A percentile compares a stretch with the other conserved stretches of the same genome.
Evolutionary conservation across 1,140 invertebrate species (phyloP).

Genomic region (Hycleus cichorii): DNA sequence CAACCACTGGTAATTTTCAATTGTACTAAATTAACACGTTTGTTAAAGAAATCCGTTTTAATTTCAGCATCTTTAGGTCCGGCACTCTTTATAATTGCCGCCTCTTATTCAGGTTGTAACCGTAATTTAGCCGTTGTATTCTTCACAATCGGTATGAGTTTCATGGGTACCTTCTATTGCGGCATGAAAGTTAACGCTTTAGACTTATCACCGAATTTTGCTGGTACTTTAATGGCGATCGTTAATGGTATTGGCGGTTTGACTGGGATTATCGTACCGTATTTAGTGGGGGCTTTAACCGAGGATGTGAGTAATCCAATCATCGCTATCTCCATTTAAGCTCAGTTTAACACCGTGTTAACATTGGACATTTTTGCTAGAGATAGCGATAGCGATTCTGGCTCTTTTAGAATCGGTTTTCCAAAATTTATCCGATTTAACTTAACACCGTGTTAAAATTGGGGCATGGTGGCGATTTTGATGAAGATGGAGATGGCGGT

Average conservation of each 20-base stretch:
- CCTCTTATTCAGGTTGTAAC: slow-evolving; percentile 73
- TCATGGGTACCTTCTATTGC: slow-evolving; percentile 70
- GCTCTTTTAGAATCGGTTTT: no score
- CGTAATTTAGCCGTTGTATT: slow-evolving; percentile 53
- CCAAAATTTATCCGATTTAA: no score
- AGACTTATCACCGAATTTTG: slow-evolving; percentile 76
- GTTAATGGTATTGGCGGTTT: slow-evolving; percentile 78
- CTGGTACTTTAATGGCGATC: slow-evolving; percentile 74
- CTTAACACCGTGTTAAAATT: no score
- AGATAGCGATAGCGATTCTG: no score
- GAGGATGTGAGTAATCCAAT: slow-evolving; percentile 30
- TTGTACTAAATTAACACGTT: slow-evolving; percentile 35
- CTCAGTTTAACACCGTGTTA: no score
- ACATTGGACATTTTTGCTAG: no score
- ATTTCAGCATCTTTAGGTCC: slow-evolving; percentile 64
- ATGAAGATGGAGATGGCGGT: slow-evolving; percentile 52
- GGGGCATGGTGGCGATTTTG: slow-evolving; percentile 58
- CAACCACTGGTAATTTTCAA: no score
- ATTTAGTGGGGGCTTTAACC: slow-evolving; percentile 55
- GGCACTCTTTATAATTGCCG: slow-evolving; percentile 70
- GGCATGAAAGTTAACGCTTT: slow-evolving; percentile 74
- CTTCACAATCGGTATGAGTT: slow-evolving; percentile 64
- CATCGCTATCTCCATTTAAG: no score
- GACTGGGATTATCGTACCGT: slow-evolving; percentile 71
- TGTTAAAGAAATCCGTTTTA: slow-evolving; percentile 63